phyloP scores from a whole-genome alignment of 2,797 vertebrate genomes.

The Megalops cyprinoides region DNA sequence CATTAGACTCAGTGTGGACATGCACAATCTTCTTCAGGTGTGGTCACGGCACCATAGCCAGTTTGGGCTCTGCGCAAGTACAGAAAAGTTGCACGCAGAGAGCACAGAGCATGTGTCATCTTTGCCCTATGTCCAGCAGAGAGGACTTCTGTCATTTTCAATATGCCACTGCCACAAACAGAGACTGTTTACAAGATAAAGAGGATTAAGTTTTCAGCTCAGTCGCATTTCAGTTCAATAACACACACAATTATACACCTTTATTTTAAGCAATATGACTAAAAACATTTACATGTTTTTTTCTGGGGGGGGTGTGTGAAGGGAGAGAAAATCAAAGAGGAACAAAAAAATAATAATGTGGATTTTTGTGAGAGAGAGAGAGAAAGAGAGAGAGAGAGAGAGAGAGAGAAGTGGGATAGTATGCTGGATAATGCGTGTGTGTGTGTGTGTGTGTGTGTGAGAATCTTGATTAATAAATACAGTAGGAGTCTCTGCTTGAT shows the following conservation, averaged over 20 bases:
- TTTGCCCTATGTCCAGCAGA: constrained; percentile 33
- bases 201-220: constrained; percentile 10
- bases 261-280: background rate
- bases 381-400: no score
- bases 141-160: constrained; percentile 35
- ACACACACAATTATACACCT: background rate
- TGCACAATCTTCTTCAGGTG: constrained; percentile 15
- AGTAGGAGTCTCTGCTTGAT: no score
- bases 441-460: no score
- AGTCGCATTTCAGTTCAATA: background rate
- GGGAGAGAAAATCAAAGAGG: no score
- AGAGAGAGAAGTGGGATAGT: no score
- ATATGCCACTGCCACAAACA: constrained; percentile 30
- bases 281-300: background rate
- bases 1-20: background rate
- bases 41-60: background rate
- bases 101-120: constrained; percentile 23
- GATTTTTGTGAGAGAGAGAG: no score
- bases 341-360: no score
- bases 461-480: no score
- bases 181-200: background rate
- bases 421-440: no score
- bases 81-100: constrained; percentile 21
- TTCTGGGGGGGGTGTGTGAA: background rate
- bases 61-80: background rate